A percentile compares a stretch with the other conserved stretches of the same genome.
Conservation (phyloP, 2,113 vertebrate species). For the Mungos mungo region DNA sequence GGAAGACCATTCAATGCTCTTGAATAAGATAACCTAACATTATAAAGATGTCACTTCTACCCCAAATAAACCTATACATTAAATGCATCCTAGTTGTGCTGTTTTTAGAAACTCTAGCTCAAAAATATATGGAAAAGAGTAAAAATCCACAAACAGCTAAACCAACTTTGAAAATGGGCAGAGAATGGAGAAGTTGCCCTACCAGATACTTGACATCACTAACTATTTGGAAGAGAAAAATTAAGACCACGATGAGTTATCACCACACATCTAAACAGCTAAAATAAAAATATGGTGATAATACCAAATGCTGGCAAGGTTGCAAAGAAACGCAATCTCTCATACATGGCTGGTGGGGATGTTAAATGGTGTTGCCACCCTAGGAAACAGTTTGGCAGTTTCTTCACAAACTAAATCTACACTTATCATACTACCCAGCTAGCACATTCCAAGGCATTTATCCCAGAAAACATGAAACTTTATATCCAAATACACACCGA, state of each 20-base stretch:
- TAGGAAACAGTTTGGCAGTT: not conserved
- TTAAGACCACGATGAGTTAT: not conserved
- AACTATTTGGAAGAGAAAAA: not conserved
- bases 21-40: not conserved
- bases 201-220: not conserved
- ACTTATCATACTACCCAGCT: not conserved
- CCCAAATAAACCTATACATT: not conserved
- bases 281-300: not conserved
- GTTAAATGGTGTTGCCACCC: not conserved
- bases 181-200: not conserved
- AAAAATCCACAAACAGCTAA: conserved; percentile 8
- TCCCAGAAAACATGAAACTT: not conserved
- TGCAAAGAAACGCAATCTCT: not conserved
- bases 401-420: not conserved
- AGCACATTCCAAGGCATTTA: not conserved
- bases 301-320: not conserved
- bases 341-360: not conserved
- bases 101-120: conserved; percentile 3
- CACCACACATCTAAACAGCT: not conserved
- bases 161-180: not conserved
- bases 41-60: not conserved
- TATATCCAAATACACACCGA: not conserved
- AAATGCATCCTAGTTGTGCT: not conserved
- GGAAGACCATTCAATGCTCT: not conserved
- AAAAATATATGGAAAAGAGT: not conserved